A percentile compares a stretch with the other conserved stretches of the same genome.
These are phyloP conservation scores for Empis stercorea DNA, from an alignment of 2,888 invertebrate genomes.

Conservation along the genomic window DNA sequence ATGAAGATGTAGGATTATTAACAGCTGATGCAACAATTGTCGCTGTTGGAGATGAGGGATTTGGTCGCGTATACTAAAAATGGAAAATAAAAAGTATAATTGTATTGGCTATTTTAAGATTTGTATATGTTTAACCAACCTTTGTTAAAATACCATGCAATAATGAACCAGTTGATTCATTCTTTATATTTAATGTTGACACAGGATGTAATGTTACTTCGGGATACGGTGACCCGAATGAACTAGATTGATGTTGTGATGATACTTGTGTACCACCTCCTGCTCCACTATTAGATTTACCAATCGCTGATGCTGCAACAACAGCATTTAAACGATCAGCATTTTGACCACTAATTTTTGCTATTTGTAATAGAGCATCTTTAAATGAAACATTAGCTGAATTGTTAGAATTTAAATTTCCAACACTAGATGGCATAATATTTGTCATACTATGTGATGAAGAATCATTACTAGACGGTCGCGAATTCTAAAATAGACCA, in stretches of 20 bases:
- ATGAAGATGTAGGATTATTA: background rate
- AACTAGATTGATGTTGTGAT: background rate
- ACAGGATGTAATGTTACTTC: slow-evolving; percentile 70
- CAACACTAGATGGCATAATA: slow-evolving; percentile 24
- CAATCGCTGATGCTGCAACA: slow-evolving; percentile 11
- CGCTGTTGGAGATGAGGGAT: background rate
- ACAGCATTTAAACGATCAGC: slow-evolving; percentile 7
- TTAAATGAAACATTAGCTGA: slow-evolving; percentile 44
- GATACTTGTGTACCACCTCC: slow-evolving; percentile 9
- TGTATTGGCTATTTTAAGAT: too few species aligned
- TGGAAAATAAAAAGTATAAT: too few species aligned
- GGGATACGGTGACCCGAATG: slow-evolving; percentile 45
- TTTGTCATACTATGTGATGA: slow-evolving; percentile 36
- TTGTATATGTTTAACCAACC: slow-evolving; percentile 27
- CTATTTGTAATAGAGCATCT: slow-evolving; percentile 64
- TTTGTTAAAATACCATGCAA: slow-evolving; percentile 68
- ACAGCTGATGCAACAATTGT: too few species aligned
- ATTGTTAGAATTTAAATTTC: slow-evolving; percentile 11
- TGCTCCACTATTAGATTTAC: slow-evolving; percentile 7
- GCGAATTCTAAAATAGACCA: slow-evolving; percentile 17
- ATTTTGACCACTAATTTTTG: slow-evolving; percentile 38
- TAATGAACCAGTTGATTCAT: slow-evolving; percentile 45
- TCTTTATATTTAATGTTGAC: slow-evolving; percentile 23
- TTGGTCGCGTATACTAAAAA: too few species aligned
- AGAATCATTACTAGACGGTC: slow-evolving; percentile 42